Base-by-base conservation (phyloP, 2,113 vertebrate species). In the Nettapus auritus region DNA sequence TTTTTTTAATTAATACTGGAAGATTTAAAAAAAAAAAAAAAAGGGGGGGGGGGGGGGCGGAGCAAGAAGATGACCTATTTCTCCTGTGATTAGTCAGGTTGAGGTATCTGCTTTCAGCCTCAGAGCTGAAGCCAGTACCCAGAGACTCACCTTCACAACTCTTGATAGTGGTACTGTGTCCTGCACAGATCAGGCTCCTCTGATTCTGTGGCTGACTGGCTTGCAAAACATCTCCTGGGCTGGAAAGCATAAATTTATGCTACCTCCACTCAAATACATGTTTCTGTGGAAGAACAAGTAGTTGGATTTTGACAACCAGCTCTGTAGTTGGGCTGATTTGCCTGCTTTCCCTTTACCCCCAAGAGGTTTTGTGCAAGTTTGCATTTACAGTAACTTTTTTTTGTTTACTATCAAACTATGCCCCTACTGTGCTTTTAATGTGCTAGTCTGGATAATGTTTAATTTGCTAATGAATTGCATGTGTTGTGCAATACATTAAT, bases 181-280 rank as follows among this genome's bases (percentile, higher is more conserved):
- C 81, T 89, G 46, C 52, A 59, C 44, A 89, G 56, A 36, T 70
- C 50, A n/a, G 63, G 26, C 31, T 31, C 2, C 17, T 67, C 69
- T 62, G 21, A 33, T 44, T 62, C 79, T 16, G 48, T 19, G 68
- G 23, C 36, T 68, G 42, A 2, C 44, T 73, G 63, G 16, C 31
- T 29, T 83, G 56, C 52, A 15, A 15, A 91, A 63, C 33, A 10
- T 33, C 33, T 90, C 46, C 86, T 31, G 17, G 25, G 70, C 28
- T 4, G 15, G n/a, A 82, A 55, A 2, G 55, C 52, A 78, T 20
- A 67, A 75, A 78, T 63, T 68, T 31, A 8, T 8, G 16, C 34
- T 89, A 36, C 40, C 7, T 81, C n/a, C 11, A 11, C 31, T 68
- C 25, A 67, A 9, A 40, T 63, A 3, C 12, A 8, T 0, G 0